Percentiles rank a stretch among this genome's conserved stretches.
Conservation (phyloP, 2,888 invertebrate genomes). For the Agapostemon virescens region DNA sequence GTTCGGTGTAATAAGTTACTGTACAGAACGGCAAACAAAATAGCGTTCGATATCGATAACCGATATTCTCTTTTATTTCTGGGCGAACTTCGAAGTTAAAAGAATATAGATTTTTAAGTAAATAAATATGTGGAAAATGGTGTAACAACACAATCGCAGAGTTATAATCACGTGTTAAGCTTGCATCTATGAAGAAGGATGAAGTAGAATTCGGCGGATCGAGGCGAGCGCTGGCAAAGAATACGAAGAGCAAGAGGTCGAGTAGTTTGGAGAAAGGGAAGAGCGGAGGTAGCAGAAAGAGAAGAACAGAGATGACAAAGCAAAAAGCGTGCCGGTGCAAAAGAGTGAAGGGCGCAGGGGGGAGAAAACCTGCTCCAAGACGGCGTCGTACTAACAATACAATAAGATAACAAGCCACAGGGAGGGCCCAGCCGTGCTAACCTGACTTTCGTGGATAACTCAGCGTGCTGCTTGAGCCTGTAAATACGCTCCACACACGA, state of each 20-base stretch:
- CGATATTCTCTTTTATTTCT: not conserved
- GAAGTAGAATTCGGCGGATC: slow-evolving; percentile 15
- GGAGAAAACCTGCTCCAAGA: slow-evolving; percentile 70
- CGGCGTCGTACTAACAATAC: slow-evolving; percentile 74
- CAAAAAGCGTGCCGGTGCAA: slow-evolving; percentile 50
- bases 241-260: slow-evolving; percentile 40
- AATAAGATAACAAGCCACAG: slow-evolving; percentile 75
- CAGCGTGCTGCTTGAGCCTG: slow-evolving; percentile 55
- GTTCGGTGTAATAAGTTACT: not conserved
- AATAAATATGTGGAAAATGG: not conserved
- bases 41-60: not conserved
- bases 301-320: slow-evolving; percentile 60
- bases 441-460: slow-evolving; percentile 71
- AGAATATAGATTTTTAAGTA: too few species aligned
- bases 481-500: slow-evolving; percentile 56
- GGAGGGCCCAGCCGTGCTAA: slow-evolving; percentile 59
- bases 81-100: not conserved
- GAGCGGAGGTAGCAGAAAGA: slow-evolving; percentile 47
- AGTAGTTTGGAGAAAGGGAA: slow-evolving; percentile 55
- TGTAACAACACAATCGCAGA: slow-evolving; percentile 19
- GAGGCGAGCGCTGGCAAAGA: slow-evolving; percentile 29
- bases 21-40: not conserved
- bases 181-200: slow-evolving; percentile 16
- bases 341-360: slow-evolving; percentile 45
- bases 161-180: slow-evolving; percentile 29